Evolutionary conservation across 2,113 vertebrate genomes (phyloP).

Genomic region (Condylura cristata): DNA sequence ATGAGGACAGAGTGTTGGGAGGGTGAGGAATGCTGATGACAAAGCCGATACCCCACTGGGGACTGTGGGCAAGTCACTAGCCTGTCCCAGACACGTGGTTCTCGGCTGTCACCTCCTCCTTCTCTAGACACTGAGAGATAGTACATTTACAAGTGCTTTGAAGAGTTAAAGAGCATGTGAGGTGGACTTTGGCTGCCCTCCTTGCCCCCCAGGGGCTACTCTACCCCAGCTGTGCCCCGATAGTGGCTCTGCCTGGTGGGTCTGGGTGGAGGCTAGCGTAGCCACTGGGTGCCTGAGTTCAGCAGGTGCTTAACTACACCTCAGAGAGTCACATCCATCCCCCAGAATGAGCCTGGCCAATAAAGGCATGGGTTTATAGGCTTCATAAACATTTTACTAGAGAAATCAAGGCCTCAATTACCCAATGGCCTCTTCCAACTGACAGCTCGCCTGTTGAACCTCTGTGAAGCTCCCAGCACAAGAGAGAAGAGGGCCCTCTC

Average conservation of each 20-base stretch:
- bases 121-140: not conserved
- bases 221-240: not conserved
- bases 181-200: not conserved
- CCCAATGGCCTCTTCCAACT: slow-evolving; percentile 79
- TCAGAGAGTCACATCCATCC: slow-evolving; percentile 85
- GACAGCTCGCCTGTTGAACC: slow-evolving; percentile 74
- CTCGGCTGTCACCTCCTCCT: not conserved
- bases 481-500: too few species aligned
- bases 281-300: slow-evolving; percentile 60
- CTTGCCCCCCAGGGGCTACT: not conserved
- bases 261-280: not conserved
- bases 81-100: not conserved
- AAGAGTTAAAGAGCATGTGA: not conserved
- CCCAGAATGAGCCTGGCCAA: slow-evolving; percentile 85
- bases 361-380: slow-evolving; percentile 87
- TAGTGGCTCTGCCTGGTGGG: not conserved
- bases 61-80: not conserved
- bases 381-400: slow-evolving; percentile 89
- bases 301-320: slow-evolving; percentile 86
- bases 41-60: not conserved
- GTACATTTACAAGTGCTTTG: not conserved
- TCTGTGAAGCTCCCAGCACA: slow-evolving; percentile 72
- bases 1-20: not conserved
- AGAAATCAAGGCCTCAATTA: slow-evolving; percentile 83
- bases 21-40: not conserved